These are phyloP conservation scores for Ictalurus punctatus DNA, from an alignment of 2,113 vertebrate species.

Conservation along the genomic window DNA sequence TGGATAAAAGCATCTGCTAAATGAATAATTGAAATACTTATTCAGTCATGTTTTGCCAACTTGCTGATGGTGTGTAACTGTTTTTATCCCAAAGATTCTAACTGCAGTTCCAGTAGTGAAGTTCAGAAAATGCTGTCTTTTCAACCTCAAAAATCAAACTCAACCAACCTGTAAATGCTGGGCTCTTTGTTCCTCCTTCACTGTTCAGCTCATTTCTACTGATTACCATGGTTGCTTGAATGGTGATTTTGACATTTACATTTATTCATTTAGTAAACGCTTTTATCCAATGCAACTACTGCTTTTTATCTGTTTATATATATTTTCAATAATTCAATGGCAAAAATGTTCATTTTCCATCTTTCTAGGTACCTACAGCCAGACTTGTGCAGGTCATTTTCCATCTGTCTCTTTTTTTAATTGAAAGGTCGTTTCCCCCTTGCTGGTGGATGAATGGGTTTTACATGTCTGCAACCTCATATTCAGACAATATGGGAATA, in stretches of 20 bases:
- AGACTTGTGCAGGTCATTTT: conserved; percentile 3
- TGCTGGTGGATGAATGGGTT: not conserved
- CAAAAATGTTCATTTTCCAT: not conserved
- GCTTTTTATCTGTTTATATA: not conserved
- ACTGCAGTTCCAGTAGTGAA: not conserved
- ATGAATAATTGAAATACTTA: not conserved
- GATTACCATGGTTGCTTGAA: not conserved
- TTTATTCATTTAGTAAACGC: no score
- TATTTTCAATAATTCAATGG: not conserved
- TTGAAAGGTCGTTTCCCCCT: not conserved
- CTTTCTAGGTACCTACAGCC: not conserved
- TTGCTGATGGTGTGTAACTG: not conserved
- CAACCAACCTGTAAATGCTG: not conserved
- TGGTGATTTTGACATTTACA: not conserved
- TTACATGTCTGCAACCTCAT: not conserved
- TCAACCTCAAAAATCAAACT: not conserved
- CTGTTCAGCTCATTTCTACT: not conserved
- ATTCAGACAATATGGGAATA: not conserved
- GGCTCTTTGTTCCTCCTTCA: not conserved
- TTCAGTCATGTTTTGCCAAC: not conserved
- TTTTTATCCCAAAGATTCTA: no score
- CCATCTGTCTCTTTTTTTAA: not conserved
- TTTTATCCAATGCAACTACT: no score
- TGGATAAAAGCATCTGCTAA: no score
- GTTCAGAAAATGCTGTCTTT: not conserved